phyloP scores from a whole-genome alignment of 2,797 vertebrate species.

The Manis pentadactyla region DNA sequence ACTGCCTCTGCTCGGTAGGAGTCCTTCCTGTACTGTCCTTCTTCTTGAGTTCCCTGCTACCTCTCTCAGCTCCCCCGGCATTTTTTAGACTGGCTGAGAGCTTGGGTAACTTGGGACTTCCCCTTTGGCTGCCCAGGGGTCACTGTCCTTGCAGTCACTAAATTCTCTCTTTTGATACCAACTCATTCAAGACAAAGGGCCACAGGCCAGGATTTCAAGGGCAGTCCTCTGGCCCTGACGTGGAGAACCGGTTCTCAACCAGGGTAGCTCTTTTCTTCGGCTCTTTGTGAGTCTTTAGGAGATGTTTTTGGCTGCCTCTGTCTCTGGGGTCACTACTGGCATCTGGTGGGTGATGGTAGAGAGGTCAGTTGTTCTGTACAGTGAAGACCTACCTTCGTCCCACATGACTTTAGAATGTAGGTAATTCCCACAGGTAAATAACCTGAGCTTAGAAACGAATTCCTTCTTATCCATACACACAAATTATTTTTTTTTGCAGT shows the following conservation, averaged over 20 bases:
- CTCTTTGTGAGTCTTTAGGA: background rate
- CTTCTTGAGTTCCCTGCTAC: accelerated
- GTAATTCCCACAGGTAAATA: background rate
- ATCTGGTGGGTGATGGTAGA: background rate
- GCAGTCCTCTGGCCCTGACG: background rate
- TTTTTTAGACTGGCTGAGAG: background rate
- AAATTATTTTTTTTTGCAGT: background rate
- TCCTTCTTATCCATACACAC: background rate
- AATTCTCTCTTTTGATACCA: background rate
- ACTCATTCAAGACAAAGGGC: background rate
- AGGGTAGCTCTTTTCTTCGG: background rate
- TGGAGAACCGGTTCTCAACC: background rate
- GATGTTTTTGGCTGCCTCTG: background rate
- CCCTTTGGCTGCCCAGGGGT: background rate
- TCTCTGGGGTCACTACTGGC: background rate
- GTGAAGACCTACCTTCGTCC: background rate
- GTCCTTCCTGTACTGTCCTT: background rate
- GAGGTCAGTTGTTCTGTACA: background rate
- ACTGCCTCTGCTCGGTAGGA: background rate
- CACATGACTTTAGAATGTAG: background rate
- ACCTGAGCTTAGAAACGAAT: background rate
- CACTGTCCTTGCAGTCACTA: background rate
- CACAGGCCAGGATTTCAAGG: background rate
- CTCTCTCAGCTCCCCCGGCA: background rate
- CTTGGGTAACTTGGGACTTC: background rate